Conservation (phyloP, 2,797 vertebrate species). For the Triplophysa bombifrons region DNA sequence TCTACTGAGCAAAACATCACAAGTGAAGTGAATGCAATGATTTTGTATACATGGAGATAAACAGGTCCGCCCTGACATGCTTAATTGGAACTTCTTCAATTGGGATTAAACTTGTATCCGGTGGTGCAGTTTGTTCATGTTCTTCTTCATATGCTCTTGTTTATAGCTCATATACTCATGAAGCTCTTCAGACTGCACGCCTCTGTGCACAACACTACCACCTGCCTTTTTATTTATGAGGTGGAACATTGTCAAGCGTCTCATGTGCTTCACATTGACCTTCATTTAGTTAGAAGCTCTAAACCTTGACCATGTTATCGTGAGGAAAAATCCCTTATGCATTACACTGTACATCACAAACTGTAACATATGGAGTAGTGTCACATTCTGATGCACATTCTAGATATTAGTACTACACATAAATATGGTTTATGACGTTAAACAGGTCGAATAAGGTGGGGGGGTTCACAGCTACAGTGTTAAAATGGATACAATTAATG, state of each 20-base stretch:
- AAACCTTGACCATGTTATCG: conserved; percentile 28
- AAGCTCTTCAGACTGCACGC: conserved; percentile 11
- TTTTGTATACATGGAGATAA: too few relatives aligned
- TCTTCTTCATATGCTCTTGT: conserved; percentile 14
- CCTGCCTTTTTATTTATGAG: conserved; percentile 44
- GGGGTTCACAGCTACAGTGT: neutral
- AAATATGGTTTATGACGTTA: conserved; percentile 2
- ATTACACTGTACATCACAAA: conserved; percentile 20
- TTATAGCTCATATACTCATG: conserved; percentile 8
- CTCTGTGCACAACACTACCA: conserved; percentile 6
- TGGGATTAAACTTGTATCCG: conserved; percentile 69
- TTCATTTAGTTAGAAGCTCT: conserved; percentile 33
- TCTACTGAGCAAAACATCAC: too few relatives aligned
- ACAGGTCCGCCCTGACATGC: conserved; percentile 48
- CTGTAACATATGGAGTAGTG: conserved; percentile 11
- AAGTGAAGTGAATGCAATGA: too few relatives aligned
- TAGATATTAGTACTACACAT: neutral
- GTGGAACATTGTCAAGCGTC: conserved; percentile 34
- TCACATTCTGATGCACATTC: conserved; percentile 19
- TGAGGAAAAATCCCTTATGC: neutral
- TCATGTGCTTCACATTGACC: conserved; percentile 34
- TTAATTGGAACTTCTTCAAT: conserved; percentile 50
- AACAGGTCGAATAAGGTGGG: neutral
- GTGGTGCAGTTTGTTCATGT: neutral
- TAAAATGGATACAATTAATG: neutral